phyloP scores from a whole-genome alignment of 2,888 invertebrate species.

The Epistrophe eligans region DNA sequence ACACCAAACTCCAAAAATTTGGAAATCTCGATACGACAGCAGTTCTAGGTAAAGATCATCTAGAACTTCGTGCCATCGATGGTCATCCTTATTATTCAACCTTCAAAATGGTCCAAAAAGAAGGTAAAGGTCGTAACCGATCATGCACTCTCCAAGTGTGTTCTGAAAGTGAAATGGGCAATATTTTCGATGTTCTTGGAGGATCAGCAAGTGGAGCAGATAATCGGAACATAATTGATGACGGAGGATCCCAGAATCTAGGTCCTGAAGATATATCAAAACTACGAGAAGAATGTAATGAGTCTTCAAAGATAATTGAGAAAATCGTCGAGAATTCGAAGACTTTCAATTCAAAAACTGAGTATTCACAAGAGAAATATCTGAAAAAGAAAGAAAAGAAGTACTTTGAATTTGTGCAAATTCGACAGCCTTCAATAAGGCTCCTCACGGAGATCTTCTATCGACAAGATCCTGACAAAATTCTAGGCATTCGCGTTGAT shows the following conservation, averaged over 20 bases:
- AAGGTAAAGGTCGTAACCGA: slow-evolving; percentile 84
- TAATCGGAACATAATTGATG: slow-evolving; percentile 93
- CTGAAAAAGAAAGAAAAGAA: slow-evolving; percentile 97
- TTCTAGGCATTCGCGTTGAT: slow-evolving; percentile 92
- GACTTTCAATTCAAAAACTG: slow-evolving; percentile 95
- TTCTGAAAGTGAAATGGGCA: slow-evolving; percentile 84
- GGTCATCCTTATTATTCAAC: slow-evolving; percentile 90
- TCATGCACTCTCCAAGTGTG: slow-evolving; percentile 85
- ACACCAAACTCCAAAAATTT: slow-evolving; percentile 90
- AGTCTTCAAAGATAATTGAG: slow-evolving; percentile 93
- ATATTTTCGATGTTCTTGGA: slow-evolving; percentile 87
- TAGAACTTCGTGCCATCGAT: slow-evolving; percentile 88
- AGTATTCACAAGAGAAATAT: slow-evolving; percentile 97
- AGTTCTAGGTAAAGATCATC: slow-evolving; percentile 88
- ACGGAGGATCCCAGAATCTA: slow-evolving; percentile 90
- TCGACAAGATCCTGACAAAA: slow-evolving; percentile 90
- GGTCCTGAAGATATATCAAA: slow-evolving; percentile 92
- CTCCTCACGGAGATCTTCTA: slow-evolving; percentile 94
- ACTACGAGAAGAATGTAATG: slow-evolving; percentile 89
- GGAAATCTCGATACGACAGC: slow-evolving; percentile 87
- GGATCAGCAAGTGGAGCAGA: slow-evolving; percentile 90
- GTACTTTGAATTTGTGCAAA: slow-evolving; percentile 92
- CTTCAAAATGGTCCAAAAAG: slow-evolving; percentile 89
- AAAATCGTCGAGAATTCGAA: slow-evolving; percentile 95
- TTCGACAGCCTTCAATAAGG: slow-evolving; percentile 92